These are phyloP conservation scores for Clarias gariepinus DNA, from an alignment of 2,113 vertebrate species.

Conservation along the genomic window DNA sequence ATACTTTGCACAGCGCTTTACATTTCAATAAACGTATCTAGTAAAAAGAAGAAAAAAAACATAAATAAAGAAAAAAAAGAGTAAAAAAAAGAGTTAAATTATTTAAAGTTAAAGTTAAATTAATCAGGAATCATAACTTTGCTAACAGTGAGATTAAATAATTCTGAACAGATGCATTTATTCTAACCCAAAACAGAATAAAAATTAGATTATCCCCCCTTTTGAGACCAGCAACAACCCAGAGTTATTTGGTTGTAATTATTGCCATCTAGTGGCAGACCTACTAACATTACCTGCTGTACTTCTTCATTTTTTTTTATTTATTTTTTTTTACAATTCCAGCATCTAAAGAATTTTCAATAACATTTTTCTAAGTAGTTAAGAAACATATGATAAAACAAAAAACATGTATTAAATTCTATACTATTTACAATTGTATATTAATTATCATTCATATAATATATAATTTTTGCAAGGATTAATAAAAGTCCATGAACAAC, in stretches of 20 bases:
- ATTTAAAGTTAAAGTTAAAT: too few relatives aligned
- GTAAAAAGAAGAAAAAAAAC: too few relatives aligned
- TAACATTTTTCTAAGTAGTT: neutral
- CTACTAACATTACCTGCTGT: neutral
- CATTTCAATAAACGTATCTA: neutral
- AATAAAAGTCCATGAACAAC: neutral
- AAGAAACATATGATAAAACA: neutral
- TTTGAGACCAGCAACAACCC: too few relatives aligned
- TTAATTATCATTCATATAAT: too few relatives aligned
- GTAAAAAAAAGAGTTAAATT: too few relatives aligned
- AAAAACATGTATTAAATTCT: neutral
- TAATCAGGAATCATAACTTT: neutral
- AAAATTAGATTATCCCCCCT: neutral
- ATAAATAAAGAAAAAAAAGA: neutral
- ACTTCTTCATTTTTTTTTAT: neutral
- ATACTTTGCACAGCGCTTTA: too few relatives aligned
- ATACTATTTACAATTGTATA: too few relatives aligned
- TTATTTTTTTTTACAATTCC: too few relatives aligned
- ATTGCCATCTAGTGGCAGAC: slow-evolving; percentile 62
- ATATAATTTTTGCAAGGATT: neutral
- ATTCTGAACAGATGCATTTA: neutral
- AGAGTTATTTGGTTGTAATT: neutral
- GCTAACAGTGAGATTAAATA: neutral
- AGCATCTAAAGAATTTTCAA: neutral
- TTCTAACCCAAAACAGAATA: neutral